Evolutionary conservation across 2,113 vertebrate species (phyloP).

Genomic region (Eira barbara): DNA sequence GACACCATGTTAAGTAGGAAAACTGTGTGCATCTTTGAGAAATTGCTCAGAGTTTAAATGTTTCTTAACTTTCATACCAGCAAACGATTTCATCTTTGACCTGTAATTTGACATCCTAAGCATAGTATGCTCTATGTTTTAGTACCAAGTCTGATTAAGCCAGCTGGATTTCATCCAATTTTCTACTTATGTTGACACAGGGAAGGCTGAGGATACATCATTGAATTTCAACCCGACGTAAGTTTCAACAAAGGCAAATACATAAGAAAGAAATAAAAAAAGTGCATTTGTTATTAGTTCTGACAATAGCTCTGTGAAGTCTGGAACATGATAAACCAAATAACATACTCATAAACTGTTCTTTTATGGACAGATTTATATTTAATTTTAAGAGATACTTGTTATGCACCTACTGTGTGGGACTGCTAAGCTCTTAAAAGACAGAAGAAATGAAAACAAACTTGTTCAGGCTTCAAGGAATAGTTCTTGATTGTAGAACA

Average conservation of each 20-base stretch:
- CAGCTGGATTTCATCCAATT: not conserved
- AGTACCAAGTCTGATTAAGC: not conserved
- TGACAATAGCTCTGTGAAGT: not conserved
- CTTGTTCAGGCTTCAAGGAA: not conserved
- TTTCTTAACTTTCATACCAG: constrained; percentile 4
- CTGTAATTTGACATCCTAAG: constrained; percentile 31
- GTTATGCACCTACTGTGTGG: not conserved
- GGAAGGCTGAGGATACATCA: not conserved
- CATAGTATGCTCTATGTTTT: not conserved
- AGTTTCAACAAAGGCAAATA: not conserved
- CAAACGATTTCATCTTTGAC: constrained; percentile 48
- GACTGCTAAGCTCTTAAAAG: not conserved
- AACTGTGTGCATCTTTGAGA: not conserved
- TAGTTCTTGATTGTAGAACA: not conserved
- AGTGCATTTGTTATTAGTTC: not conserved
- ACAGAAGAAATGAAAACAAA: not conserved
- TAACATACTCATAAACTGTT: not conserved
- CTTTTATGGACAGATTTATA: not conserved
- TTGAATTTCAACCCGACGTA: not conserved
- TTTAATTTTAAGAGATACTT: not conserved
- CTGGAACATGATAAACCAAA: not conserved
- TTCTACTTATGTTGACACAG: not conserved
- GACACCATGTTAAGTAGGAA: not conserved
- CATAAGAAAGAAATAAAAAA: not conserved
- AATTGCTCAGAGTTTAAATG: constrained; percentile 37